phyloP scores from a whole-genome alignment of 2,888 invertebrate genomes.

The Drosophila maculinotata region DNA sequence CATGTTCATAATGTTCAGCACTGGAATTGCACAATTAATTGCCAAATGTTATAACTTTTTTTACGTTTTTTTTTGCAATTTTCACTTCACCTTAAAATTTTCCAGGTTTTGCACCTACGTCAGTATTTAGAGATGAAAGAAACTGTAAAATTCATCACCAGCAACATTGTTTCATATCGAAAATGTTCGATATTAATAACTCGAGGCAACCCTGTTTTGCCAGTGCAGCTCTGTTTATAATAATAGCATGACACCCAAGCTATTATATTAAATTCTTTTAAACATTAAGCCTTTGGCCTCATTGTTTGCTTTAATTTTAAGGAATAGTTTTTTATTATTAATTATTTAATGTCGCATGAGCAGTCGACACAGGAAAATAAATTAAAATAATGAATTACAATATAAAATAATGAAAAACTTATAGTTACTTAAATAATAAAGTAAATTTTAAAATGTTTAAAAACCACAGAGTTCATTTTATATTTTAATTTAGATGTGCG shows the following conservation, averaged over 20 bases:
- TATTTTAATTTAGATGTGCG: too few relatives aligned
- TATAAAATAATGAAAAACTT: background rate
- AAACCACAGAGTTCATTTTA: too few relatives aligned
- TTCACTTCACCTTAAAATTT: conserved; percentile 73
- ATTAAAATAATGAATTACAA: too few relatives aligned
- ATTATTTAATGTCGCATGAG: too few relatives aligned
- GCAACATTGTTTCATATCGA: conserved; percentile 11
- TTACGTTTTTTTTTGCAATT: conserved; percentile 61
- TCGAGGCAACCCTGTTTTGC: conserved; percentile 15
- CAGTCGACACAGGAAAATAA: too few relatives aligned
- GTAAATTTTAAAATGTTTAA: too few relatives aligned
- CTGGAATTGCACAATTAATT: conserved; percentile 52
- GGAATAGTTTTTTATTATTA: too few relatives aligned
- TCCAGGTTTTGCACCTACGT: conserved; percentile 71
- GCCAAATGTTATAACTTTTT: conserved; percentile 52
- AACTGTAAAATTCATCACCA: conserved; percentile 12
- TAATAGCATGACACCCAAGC: conserved; percentile 11
- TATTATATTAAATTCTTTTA: background rate
- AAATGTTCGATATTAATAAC: conserved; percentile 11
- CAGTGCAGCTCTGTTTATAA: background rate
- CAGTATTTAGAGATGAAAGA: conserved; percentile 43
- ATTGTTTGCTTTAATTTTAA: too few relatives aligned
- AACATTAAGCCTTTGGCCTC: background rate
- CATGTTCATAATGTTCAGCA: conserved; percentile 59
- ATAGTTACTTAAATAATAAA: too few relatives aligned